Evolutionary conservation across 2,888 invertebrate genomes (phyloP).

Genomic region (Caenorhabditis plicata): DNA sequence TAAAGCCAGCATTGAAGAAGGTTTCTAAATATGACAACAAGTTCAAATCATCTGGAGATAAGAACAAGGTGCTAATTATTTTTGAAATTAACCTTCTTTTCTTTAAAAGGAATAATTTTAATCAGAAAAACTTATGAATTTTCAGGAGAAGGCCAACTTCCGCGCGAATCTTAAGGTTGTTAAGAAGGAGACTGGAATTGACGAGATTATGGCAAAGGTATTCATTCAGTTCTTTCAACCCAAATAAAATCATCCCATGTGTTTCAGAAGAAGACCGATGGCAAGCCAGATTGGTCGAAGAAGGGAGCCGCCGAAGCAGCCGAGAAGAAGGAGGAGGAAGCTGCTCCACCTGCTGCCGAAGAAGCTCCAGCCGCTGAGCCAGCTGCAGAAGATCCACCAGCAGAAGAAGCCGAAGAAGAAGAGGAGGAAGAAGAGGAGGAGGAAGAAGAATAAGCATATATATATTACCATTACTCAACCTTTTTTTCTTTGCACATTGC

Average conservation of each 20-base stretch:
- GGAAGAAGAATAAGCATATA: too few species aligned
- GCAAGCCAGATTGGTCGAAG: slow-evolving; percentile 65
- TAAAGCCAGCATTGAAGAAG: slow-evolving; percentile 77
- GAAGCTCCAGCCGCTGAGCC: slow-evolving; percentile 35
- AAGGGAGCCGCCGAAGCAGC: slow-evolving; percentile 34
- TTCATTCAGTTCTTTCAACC: background rate
- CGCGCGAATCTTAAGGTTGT: slow-evolving; percentile 97
- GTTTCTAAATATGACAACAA: slow-evolving; percentile 99
- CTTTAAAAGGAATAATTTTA: background rate
- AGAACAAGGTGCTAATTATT: too few species aligned
- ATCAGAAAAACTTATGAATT: too few species aligned
- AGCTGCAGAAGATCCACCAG: slow-evolving; percentile 30
- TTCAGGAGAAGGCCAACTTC: slow-evolving; percentile 81
- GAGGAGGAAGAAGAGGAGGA: slow-evolving; percentile 35
- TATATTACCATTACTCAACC: too few species aligned
- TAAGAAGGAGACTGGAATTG: slow-evolving; percentile 84
- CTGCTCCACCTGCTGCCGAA: slow-evolving; percentile 16
- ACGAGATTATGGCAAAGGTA: slow-evolving; percentile 43
- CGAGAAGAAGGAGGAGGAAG: slow-evolving; percentile 36
- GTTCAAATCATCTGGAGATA: slow-evolving; percentile 50
- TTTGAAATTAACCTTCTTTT: too few species aligned
- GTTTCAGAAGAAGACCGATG: slow-evolving; percentile 52
- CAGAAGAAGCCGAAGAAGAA: slow-evolving; percentile 35
- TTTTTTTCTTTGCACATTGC: background rate
- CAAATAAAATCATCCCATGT: background rate